A percentile compares a stretch with the other conserved stretches of the same genome.
Conservation (phyloP, 2,888 invertebrate species). For the Melanostoma scalare region DNA sequence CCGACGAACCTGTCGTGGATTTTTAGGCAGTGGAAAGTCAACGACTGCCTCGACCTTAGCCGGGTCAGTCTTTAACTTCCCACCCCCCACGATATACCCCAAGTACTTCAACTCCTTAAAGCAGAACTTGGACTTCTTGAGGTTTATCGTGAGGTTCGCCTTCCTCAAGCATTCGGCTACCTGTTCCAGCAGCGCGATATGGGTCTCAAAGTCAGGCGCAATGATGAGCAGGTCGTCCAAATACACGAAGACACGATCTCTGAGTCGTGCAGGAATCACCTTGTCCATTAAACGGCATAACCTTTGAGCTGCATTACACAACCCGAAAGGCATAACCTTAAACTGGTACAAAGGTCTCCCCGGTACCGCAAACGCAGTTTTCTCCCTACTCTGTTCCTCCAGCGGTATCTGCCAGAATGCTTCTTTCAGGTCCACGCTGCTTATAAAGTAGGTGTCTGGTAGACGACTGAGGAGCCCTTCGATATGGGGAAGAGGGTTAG, state of each 20-base stretch:
- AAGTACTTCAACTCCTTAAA: constrained; percentile 58
- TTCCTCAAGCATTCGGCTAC: constrained; percentile 40
- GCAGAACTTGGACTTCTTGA: constrained; percentile 47
- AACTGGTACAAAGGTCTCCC: no score
- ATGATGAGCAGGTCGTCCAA: neutral
- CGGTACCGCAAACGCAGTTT: no score
- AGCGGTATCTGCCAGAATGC: no score
- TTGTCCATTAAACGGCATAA: constrained; percentile 21
- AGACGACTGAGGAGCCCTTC: no score
- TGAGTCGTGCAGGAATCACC: constrained; percentile 32
- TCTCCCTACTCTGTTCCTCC: no score
- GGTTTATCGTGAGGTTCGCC: constrained; percentile 52
- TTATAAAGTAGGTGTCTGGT: constrained; percentile 35
- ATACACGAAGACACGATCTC: constrained; percentile 24
- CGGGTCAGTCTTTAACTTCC: constrained; percentile 33
- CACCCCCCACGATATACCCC: constrained; percentile 28
- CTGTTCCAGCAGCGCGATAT: constrained; percentile 31
- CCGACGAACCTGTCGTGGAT: constrained; percentile 35
- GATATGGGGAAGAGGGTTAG: no score
- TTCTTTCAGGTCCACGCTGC: constrained; percentile 22
- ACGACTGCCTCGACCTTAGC: constrained; percentile 52
- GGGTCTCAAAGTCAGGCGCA: constrained; percentile 1
- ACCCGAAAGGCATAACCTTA: constrained; percentile 46
- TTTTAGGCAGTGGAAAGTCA: constrained; percentile 27
- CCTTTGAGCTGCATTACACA: constrained; percentile 66